Conservation (phyloP, 2,797 vertebrate species). For the Ispidina picta region DNA sequence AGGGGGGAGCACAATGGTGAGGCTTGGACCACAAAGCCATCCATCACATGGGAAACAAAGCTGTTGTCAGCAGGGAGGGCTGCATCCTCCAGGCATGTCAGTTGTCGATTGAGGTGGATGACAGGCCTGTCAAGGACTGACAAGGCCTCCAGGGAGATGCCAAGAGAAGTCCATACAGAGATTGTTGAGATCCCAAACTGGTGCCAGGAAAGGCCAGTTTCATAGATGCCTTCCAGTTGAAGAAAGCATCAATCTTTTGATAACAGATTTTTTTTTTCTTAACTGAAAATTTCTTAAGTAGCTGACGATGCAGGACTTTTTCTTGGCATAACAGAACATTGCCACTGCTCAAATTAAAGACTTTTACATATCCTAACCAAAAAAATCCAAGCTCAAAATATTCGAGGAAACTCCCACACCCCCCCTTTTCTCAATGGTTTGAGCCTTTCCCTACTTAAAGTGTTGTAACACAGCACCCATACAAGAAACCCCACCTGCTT, state of each 20-base stretch:
- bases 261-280: background rate
- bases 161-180: background rate
- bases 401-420: background rate
- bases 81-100: constrained; percentile 82
- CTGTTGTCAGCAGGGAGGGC: constrained; percentile 80
- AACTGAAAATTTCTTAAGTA: background rate
- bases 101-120: constrained; percentile 37
- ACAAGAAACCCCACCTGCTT: background rate
- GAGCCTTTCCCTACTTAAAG: background rate
- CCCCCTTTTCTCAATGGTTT: background rate
- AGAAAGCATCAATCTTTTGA: background rate
- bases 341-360: background rate
- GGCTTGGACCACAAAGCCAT: constrained; percentile 81
- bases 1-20: constrained; percentile 76
- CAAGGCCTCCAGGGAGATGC: constrained; percentile 19
- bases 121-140: constrained; percentile 38
- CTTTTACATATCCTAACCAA: background rate
- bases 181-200: fast-evolving
- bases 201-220: background rate
- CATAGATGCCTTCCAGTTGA: background rate
- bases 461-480: background rate
- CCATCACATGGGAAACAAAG: constrained; percentile 89
- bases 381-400: background rate
- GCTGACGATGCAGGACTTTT: background rate
- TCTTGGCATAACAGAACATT: background rate